A percentile compares a stretch with the other conserved stretches of the same genome.
These are phyloP conservation scores for Pipistrellus pygmaeus DNA, from an alignment of 2,797 vertebrate genomes.

Conservation along the genomic window DNA sequence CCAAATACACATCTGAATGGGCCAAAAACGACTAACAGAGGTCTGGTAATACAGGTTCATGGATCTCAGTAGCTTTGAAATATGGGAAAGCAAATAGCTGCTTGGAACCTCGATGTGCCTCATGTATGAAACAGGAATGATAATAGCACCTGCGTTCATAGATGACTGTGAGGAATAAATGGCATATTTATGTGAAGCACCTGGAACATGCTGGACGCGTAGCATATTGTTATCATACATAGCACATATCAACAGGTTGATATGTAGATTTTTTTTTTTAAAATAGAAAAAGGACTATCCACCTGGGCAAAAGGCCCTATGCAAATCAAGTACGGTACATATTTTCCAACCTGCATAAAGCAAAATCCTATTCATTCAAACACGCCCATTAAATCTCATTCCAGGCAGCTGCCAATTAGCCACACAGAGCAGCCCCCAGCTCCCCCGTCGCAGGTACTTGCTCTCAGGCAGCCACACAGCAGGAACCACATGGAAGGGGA, in stretches of 20 bases:
- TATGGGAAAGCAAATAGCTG: neutral
- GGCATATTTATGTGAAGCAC: neutral
- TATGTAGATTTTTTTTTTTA: neutral
- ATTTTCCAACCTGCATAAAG: conserved; percentile 46
- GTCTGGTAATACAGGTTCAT: neutral
- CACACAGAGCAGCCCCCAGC: conserved; percentile 13
- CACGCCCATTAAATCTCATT: conserved; percentile 7
- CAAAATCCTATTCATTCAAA: conserved; percentile 59
- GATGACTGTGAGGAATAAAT: neutral
- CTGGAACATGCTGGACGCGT: neutral
- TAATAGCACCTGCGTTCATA: neutral
- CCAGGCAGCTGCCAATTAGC: conserved; percentile 59
- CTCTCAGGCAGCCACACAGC: neutral
- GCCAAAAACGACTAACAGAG: neutral
- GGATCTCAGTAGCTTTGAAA: neutral
- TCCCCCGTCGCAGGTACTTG: conserved; percentile 53
- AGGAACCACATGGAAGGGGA: neutral
- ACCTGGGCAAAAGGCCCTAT: neutral
- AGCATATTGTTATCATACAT: neutral
- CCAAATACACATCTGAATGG: neutral
- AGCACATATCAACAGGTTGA: neutral
- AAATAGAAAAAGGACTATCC: neutral
- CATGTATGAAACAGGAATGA: neutral
- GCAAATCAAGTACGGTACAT: neutral
- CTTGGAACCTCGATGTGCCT: neutral